phyloP scores from a whole-genome alignment of 2,113 vertebrate genomes.

The Formicarius rufipectus region DNA sequence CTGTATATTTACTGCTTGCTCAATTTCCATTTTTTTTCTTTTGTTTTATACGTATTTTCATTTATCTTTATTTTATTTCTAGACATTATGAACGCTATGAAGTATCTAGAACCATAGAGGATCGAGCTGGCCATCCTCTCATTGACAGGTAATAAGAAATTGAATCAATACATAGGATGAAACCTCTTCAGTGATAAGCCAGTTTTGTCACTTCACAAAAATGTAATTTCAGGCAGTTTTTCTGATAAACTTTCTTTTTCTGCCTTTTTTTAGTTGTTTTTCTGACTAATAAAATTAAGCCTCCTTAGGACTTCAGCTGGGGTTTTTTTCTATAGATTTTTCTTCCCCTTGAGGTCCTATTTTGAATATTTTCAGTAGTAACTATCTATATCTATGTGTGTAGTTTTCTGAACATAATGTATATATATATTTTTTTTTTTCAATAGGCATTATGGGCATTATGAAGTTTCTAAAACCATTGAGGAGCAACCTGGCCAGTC shows the following conservation, averaged over 20 bases:
- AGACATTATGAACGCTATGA: slow-evolving; percentile 58
- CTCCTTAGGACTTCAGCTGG: neutral
- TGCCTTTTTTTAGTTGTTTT: neutral
- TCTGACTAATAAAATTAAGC: neutral
- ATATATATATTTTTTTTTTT: neutral
- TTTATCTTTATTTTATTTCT: neutral
- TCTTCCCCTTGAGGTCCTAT: neutral
- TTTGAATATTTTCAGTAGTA: neutral
- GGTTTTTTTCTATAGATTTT: neutral
- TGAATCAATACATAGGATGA: neutral
- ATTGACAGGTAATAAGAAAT: slow-evolving; percentile 55
- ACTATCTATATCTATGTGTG: neutral
- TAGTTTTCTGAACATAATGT: neutral
- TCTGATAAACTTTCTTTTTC: neutral
- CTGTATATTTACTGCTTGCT: neutral
- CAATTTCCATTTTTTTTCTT: neutral
- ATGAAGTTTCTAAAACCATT: slow-evolving; percentile 48
- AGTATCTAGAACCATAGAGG: slow-evolving; percentile 42
- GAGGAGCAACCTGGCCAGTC: slow-evolving; percentile 28
- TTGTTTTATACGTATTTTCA: neutral
- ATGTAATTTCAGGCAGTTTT: neutral
- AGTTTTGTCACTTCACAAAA: neutral
- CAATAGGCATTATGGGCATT: slow-evolving; percentile 40
- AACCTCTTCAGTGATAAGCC: too few species aligned
- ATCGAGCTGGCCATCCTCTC: slow-evolving; percentile 20